Evolutionary conservation across 1,140 invertebrate species (phyloP).

Genomic region (Bombus haemorrhoidalis): DNA sequence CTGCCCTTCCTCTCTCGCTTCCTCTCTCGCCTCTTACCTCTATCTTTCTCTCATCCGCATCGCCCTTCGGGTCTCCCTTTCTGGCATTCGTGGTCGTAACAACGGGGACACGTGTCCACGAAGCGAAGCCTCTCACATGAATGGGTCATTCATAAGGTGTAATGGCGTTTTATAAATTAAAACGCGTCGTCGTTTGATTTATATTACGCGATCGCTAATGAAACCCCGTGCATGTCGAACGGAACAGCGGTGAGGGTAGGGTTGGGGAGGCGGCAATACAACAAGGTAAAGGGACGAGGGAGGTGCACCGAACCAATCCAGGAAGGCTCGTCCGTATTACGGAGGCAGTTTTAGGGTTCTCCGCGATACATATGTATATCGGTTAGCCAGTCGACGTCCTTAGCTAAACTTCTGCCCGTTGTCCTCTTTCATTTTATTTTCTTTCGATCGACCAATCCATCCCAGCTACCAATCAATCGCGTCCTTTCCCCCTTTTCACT

Average conservation of each 20-base stretch:
- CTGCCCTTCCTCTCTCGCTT: constrained; percentile 46
- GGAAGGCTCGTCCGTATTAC: constrained; percentile 14
- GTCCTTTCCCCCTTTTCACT: neutral
- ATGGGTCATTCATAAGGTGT: constrained; percentile 71
- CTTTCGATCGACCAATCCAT: neutral
- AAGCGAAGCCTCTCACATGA: constrained; percentile 58
- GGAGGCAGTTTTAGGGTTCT: constrained; percentile 48
- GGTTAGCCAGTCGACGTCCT: constrained; percentile 21
- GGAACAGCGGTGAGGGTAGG: neutral
- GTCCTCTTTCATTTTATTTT: neutral
- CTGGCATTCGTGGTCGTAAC: constrained; percentile 39
- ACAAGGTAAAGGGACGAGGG: neutral
- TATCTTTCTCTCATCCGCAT: constrained; percentile 23
- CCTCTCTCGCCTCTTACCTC: constrained; percentile 44
- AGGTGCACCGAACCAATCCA: neutral
- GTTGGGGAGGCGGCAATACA: no score
- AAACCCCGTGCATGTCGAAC: constrained; percentile 49
- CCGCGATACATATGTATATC: constrained; percentile 43
- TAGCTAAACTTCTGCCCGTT: neutral
- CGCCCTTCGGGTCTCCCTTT: constrained; percentile 20
- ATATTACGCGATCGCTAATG: constrained; percentile 69
- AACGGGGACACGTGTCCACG: constrained; percentile 54
- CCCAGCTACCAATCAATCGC: neutral
- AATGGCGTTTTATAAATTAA: constrained; percentile 72
- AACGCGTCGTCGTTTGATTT: constrained; percentile 69